Percentiles rank a stretch among this genome's conserved stretches.
phyloP scores from a whole-genome alignment of 2,888 invertebrate species.

The Corythucha ciliata region DNA sequence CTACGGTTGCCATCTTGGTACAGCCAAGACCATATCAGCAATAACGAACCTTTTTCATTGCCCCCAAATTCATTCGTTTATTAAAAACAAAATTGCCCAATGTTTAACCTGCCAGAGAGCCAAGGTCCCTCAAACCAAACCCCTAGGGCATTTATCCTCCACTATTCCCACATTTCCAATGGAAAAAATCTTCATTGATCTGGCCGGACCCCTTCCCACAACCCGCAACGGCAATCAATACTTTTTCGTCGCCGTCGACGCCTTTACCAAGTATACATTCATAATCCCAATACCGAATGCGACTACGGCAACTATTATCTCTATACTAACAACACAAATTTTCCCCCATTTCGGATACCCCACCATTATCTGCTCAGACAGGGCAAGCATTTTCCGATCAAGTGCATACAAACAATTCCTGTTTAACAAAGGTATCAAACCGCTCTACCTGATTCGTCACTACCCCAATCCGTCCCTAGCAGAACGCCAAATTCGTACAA shows the following conservation, averaged over 20 bases:
- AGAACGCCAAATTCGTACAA: too few species aligned
- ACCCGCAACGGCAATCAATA: neutral
- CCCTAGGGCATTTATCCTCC: conserved; percentile 4
- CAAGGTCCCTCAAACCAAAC: neutral
- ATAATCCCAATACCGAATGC: conserved; percentile 13
- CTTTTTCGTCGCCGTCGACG: conserved; percentile 8
- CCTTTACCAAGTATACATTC: conserved; percentile 5
- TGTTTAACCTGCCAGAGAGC: conserved; percentile 2
- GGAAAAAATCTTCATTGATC: neutral
- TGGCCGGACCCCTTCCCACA: neutral
- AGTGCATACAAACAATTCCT: neutral
- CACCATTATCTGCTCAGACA: neutral
- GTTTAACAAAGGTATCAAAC: conserved; percentile 6
- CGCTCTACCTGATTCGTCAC: neutral
- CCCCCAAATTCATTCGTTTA: conserved; percentile 8
- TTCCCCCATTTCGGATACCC: conserved; percentile 7
- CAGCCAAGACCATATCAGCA: neutral
- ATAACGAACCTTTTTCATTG: conserved; percentile 6
- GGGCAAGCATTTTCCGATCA: conserved; percentile 1
- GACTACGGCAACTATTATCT: neutral
- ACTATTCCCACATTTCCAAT: conserved; percentile 3
- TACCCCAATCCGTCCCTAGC: conserved; percentile 1
- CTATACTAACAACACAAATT: too few species aligned
- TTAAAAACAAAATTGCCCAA: neutral
- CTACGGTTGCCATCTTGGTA: neutral